Evolutionary conservation across 1,140 invertebrate genomes (phyloP), one percentile per base, ranked within the genome.

Genomic region (Drosophila rufa): DNA sequence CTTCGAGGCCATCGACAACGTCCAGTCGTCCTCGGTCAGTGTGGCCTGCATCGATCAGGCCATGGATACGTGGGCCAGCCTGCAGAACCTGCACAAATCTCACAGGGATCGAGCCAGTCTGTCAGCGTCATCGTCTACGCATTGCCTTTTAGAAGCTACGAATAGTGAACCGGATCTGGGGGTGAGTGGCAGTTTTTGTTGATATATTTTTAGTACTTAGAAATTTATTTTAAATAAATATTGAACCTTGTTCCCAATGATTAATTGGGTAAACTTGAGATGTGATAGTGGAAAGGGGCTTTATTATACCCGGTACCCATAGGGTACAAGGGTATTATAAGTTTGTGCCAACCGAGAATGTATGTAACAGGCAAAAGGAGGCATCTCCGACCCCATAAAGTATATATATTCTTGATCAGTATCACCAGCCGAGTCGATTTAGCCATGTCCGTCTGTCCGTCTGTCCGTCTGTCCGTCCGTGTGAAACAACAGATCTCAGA

Each of bases 11-110:
- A 78, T 81, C 46, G 92, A 93, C 40, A 85, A 80, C 5, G 80
- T 90, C n/a, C 80, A 93, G 53, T 57, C 75, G 47, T 57, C 75
- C 6, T 15, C 80, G 3, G 38, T 56, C 36, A 40, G 43, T 4
- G 11, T 42, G 8, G 19, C 33, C 25, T 59, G 64, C 60, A 36
- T 40, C 8, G 82, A 82, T 12, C 85, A 90, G 48, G 66, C 83
- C 45, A 87, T 87, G 84, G 83, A 87, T 9, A 93, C 91, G 12
- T 95, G 95, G 94, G 94, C 94, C 33, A 95, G 95, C 70, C 80
- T 95, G 1, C 95, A 95, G 70, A 95, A 95, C 58, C 93, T 95
- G 51, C 91, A 90, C 56, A 86, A 79, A 25, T 59, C 70, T 3
- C 38, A 47, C 30, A 69, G 73, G 46, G 56, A 64, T 25, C 69